Evolutionary conservation across 2,888 invertebrate species (phyloP).

Genomic region (Hypena proboscidalis): DNA sequence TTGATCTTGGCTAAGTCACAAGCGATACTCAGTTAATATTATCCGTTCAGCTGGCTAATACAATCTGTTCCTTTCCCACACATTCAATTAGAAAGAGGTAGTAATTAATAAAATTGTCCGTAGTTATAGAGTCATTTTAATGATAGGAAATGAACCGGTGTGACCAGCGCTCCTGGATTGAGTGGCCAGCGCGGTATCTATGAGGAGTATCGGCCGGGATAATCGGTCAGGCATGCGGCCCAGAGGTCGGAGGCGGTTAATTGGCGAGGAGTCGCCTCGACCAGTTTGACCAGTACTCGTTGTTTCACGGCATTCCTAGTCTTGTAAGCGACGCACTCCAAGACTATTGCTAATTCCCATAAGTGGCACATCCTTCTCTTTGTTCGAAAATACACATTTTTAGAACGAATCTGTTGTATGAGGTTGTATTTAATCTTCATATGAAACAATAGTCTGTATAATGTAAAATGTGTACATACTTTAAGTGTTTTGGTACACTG

Average conservation of each 20-base stretch:
- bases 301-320: conserved; percentile 76
- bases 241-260: conserved; percentile 80
- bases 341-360: conserved; percentile 41
- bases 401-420: conserved; percentile 9
- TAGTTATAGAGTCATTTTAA: no score
- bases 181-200: conserved; percentile 50
- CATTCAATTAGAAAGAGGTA: no score
- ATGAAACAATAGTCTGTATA: no score
- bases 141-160: conserved; percentile 27
- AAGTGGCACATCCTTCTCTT: conserved; percentile 47
- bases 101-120: no score
- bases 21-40: no score
- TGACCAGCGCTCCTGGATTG: conserved; percentile 35
- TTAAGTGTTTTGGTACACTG: no score
- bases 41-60: no score
- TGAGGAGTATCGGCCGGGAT: conserved; percentile 62
- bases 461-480: background rate
- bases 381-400: conserved; percentile 24
- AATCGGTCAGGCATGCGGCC: conserved; percentile 61
- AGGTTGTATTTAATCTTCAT: background rate
- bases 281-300: conserved; percentile 73
- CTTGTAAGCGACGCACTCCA: conserved; percentile 46
- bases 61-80: no score
- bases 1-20: no score
- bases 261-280: conserved; percentile 74